Conservation (phyloP, 2,113 vertebrate species). For the Emydocephalus ijimae region DNA sequence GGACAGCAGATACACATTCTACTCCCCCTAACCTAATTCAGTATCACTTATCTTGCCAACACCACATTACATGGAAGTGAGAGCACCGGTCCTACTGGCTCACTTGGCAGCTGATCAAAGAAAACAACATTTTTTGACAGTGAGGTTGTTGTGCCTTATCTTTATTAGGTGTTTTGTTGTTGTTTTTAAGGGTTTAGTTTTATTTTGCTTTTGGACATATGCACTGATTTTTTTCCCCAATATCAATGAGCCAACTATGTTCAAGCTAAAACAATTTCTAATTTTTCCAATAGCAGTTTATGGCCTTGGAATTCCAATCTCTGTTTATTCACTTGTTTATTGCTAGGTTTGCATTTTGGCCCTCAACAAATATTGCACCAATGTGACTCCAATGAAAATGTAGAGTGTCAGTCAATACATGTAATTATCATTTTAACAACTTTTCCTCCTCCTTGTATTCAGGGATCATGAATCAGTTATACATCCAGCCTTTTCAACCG, state of each 20-base stretch:
- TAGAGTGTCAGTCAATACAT: not conserved
- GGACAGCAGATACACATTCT: not conserved
- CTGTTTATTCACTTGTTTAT: slow-evolving; percentile 13
- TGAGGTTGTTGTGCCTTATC: not conserved
- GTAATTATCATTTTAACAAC: not conserved
- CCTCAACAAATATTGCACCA: slow-evolving; percentile 16
- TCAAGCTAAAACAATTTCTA: not conserved
- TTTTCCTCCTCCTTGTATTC: not conserved
- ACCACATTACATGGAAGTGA: slow-evolving; percentile 28
- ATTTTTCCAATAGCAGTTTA: slow-evolving; percentile 14
- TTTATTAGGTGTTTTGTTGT: not conserved
- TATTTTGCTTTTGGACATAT: not conserved
- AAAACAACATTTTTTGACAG: not conserved
- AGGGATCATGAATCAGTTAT: not conserved
- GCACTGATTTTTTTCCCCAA: not conserved
- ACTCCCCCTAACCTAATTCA: slow-evolving; percentile 6
- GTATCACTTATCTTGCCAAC: slow-evolving; percentile 24
- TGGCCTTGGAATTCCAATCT: slow-evolving; percentile 4
- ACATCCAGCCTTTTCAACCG: not conserved
- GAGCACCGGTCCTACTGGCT: not conserved
- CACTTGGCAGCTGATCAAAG: slow-evolving; percentile 23
- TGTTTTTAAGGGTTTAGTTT: not conserved
- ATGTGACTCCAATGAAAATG: slow-evolving; percentile 12
- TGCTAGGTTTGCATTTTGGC: slow-evolving; percentile 34
- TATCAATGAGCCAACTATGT: not conserved